A percentile compares a stretch with the other conserved stretches of the same genome.
Conservation (phyloP, 2,797 vertebrate species). For the Aselliscus stoliczkanus region DNA sequence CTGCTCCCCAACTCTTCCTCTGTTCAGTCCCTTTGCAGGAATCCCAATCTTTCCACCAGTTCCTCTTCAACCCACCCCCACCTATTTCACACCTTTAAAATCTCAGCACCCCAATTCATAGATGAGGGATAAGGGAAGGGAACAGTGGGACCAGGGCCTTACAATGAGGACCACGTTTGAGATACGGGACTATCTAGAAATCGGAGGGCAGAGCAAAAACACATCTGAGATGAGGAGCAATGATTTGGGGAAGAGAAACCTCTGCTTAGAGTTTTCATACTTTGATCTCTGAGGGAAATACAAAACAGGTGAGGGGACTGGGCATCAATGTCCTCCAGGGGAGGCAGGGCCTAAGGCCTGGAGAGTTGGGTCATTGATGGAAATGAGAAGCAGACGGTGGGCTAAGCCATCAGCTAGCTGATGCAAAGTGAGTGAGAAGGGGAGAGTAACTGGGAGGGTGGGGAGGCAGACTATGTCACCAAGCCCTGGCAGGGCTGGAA, state of each 20-base stretch:
- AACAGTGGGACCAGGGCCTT: background rate
- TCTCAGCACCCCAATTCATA: background rate
- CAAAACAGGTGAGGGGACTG: background rate
- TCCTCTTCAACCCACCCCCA: background rate
- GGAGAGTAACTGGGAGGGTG: background rate
- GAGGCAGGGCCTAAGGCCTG: background rate
- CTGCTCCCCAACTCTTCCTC: conserved; percentile 74
- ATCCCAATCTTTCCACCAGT: conserved; percentile 60
- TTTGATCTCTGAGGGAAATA: background rate
- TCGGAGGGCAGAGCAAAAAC: background rate
- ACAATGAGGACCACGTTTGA: background rate
- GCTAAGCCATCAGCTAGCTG: background rate
- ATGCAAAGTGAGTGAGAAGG: background rate
- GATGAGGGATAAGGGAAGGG: background rate
- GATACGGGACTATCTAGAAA: background rate
- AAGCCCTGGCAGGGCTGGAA: background rate
- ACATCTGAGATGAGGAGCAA: background rate
- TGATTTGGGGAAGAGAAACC: background rate
- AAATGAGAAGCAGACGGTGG: background rate
- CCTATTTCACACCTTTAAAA: background rate
- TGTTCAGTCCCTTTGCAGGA: conserved; percentile 71
- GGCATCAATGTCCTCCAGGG: background rate
- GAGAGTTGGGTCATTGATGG: background rate
- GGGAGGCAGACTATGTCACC: background rate
- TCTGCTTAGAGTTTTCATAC: background rate